Conservation (phyloP, 2,888 invertebrate species). For the Thera britannica region DNA sequence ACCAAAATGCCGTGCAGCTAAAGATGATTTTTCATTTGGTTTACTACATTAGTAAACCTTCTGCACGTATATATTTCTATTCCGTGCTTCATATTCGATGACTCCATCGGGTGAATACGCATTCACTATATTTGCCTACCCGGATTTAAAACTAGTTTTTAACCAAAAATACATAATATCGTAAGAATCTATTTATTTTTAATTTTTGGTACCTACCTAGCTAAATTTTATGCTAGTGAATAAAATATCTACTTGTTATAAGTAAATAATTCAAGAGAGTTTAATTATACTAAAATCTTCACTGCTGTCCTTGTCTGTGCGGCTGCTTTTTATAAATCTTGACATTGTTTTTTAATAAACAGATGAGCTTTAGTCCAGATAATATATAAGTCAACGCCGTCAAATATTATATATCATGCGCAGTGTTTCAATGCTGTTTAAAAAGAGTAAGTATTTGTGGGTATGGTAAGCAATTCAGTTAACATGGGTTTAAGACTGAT, state of each 20-base stretch:
- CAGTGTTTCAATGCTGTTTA: no score
- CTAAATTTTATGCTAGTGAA: conserved; percentile 1
- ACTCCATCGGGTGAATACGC: conserved; percentile 3
- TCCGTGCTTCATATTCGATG: conserved; percentile 1
- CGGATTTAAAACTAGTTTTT: conserved; percentile 34
- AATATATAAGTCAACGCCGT: neutral
- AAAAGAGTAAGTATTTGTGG: no score
- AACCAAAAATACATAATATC: conserved; percentile 5
- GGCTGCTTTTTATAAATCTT: no score
- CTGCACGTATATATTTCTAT: no score
- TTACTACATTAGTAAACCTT: no score
- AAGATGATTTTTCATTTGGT: no score
- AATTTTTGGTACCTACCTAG: neutral
- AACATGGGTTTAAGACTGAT: no score
- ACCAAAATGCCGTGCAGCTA: no score
- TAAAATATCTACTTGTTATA: conserved; percentile 23
- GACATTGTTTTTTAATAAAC: neutral
- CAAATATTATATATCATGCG: no score
- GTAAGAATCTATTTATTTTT: conserved; percentile 1
- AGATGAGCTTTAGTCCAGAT: neutral
- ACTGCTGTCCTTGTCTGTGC: no score
- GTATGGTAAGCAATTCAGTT: no score
- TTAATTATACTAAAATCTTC: conserved; percentile 7
- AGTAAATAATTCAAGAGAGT: conserved; percentile 14
- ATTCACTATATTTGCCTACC: neutral